Conservation (phyloP, 2,113 vertebrate species). For the Chaetops frenatus region DNA sequence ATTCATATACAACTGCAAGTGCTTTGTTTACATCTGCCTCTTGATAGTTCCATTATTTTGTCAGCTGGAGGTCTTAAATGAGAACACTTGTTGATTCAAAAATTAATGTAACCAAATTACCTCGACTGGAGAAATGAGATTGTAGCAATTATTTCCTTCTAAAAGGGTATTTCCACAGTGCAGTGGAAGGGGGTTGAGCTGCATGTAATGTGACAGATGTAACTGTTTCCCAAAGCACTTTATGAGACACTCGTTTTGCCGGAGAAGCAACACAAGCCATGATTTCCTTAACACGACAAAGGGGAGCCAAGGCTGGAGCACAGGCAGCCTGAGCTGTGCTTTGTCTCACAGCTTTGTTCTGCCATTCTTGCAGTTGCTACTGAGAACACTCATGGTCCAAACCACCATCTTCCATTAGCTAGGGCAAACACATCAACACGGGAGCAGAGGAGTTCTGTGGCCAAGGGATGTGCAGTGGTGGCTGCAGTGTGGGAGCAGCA, state of each 20-base stretch:
- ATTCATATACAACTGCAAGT: background rate
- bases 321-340: accelerated
- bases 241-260: background rate
- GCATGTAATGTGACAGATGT: background rate
- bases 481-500: accelerated
- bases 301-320: background rate
- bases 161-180: background rate
- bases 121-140: background rate
- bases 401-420: background rate
- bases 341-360: background rate
- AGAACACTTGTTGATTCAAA: conserved; percentile 4
- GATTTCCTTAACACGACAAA: background rate
- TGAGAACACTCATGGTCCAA: background rate
- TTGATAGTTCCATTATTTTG: background rate
- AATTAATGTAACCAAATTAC: background rate
- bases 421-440: accelerated
- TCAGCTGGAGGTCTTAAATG: background rate
- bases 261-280: accelerated
- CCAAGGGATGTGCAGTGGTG: accelerated
- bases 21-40: conserved; percentile 13
- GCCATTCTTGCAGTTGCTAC: background rate
- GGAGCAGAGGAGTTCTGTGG: background rate
- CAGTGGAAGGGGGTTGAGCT: background rate
- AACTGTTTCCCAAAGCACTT: background rate
- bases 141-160: background rate